A percentile compares a stretch with the other conserved stretches of the same genome.
Evolutionary conservation across 1,140 invertebrate species (phyloP).

Genomic region (Ectropis grisescens): DNA sequence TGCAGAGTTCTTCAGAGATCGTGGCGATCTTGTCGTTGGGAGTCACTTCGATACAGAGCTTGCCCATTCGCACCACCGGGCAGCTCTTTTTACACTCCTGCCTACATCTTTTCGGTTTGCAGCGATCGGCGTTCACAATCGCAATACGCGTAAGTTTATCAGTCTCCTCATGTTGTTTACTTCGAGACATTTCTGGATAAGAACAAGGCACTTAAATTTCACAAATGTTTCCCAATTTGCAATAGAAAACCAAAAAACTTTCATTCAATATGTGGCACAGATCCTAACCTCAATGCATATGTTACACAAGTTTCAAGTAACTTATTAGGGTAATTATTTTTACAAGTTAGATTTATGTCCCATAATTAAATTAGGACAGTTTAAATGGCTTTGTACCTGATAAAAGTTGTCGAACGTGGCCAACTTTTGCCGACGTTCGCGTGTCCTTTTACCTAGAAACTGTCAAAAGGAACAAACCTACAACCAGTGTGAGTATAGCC

Average conservation of each 20-base stretch:
- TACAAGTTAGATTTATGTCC: too few relatives aligned
- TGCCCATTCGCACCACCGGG: conserved; percentile 98
- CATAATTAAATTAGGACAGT: too few relatives aligned
- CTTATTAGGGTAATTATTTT: too few relatives aligned
- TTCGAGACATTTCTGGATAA: conserved; percentile 77
- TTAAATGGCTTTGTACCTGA: conserved; percentile 34
- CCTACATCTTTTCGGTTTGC: conserved; percentile 98
- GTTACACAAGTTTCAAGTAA: conserved; percentile 10
- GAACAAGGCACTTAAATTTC: conserved; percentile 9
- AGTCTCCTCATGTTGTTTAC: conserved; percentile 83
- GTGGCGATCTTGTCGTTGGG: conserved; percentile 98
- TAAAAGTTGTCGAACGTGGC: conserved; percentile 57
- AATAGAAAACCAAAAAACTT: neutral
- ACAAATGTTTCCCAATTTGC: neutral
- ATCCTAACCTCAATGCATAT: conserved; percentile 51
- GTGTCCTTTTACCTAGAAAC: conserved; percentile 54
- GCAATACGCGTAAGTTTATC: conserved; percentile 97
- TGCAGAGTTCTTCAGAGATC: conserved; percentile 98
- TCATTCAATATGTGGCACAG: conserved; percentile 53
- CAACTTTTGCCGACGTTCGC: conserved; percentile 58
- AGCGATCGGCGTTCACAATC: conserved; percentile 98
- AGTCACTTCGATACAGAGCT: conserved; percentile 98
- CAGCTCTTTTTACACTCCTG: conserved; percentile 99
- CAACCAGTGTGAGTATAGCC: conserved; percentile 9
- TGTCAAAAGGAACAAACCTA: conserved; percentile 50